Percentiles rank a stretch among this genome's conserved stretches.
Conservation (phyloP, 1,140 invertebrate genomes). For the Luehdorfia chinensis region DNA sequence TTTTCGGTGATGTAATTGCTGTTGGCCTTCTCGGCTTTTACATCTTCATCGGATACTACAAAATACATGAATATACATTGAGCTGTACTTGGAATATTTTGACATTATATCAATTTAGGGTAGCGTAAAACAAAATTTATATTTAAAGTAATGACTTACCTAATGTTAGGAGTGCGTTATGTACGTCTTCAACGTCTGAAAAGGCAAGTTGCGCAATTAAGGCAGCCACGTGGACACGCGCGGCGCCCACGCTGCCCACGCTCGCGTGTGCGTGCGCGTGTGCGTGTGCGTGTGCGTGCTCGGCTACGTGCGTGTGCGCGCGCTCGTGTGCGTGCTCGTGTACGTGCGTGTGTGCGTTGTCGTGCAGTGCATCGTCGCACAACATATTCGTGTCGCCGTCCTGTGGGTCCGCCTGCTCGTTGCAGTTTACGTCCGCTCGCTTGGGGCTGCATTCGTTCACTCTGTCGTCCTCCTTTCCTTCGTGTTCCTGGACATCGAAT, state of each 20-base stretch:
- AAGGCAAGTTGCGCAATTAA: slow-evolving; percentile 83
- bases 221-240: slow-evolving; percentile 85
- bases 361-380: background rate
- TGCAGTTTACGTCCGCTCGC: background rate
- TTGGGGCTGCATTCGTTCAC: background rate
- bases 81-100: too few relatives aligned
- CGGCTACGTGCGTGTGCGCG: background rate
- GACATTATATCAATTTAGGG: too few relatives aligned
- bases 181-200: slow-evolving; percentile 81
- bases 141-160: slow-evolving; percentile 35
- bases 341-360: background rate
- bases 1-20: too few relatives aligned
- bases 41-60: too few relatives aligned
- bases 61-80: too few relatives aligned
- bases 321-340: background rate
- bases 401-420: background rate
- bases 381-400: background rate
- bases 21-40: too few relatives aligned
- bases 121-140: too few relatives aligned
- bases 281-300: background rate
- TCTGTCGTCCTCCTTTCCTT: too few relatives aligned
- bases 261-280: background rate
- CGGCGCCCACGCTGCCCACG: slow-evolving; percentile 39
- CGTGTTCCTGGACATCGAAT: too few relatives aligned
- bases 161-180: slow-evolving; percentile 62